Conservation (phyloP, 2,113 vertebrate species). For the Pelecanoides urinatrix region DNA sequence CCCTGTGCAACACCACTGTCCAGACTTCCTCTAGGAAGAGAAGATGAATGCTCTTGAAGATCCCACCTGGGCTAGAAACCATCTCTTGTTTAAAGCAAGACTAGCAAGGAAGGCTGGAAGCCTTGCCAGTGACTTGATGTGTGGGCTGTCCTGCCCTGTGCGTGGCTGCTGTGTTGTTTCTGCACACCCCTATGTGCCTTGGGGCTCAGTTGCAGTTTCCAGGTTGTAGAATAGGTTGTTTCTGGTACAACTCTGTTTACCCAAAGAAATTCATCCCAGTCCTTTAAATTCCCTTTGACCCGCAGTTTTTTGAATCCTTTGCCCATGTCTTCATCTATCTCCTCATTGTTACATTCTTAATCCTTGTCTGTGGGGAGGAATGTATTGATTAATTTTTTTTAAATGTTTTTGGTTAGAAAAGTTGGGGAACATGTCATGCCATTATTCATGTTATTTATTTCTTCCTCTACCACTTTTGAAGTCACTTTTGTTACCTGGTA, state of each 20-base stretch:
- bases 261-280: background rate
- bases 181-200: background rate
- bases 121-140: background rate
- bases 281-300: background rate
- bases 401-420: background rate
- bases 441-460: background rate
- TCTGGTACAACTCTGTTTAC: background rate
- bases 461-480: background rate
- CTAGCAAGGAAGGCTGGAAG: background rate
- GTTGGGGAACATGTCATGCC: accelerated
- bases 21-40: background rate
- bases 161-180: background rate
- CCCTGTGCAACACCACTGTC: background rate
- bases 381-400: too few relatives aligned
- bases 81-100: background rate
- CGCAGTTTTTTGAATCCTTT: background rate
- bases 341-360: background rate
- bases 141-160: background rate
- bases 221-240: background rate
- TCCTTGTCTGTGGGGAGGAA: background rate
- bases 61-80: background rate
- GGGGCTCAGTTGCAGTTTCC: background rate
- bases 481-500: background rate
- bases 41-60: background rate
- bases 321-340: background rate